A percentile compares a stretch with the other conserved stretches of the same genome.
These are phyloP conservation scores for Glyptemys insculpta DNA, from an alignment of 2,797 vertebrate genomes.

Conservation along the genomic window DNA sequence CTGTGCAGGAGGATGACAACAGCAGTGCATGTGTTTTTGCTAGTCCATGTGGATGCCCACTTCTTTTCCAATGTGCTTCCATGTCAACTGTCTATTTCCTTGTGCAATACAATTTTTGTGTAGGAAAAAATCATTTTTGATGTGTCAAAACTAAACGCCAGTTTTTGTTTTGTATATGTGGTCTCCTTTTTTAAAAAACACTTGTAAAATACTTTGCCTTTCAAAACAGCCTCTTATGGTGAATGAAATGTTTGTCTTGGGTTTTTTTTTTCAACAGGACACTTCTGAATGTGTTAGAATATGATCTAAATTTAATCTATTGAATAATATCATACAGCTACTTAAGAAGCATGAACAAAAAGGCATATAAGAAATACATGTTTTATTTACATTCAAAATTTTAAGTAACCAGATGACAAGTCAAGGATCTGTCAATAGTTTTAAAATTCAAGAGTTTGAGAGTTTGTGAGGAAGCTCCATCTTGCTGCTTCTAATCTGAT, in stretches of 20 bases:
- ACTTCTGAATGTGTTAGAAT: neutral
- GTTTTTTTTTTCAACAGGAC: neutral
- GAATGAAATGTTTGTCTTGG: neutral
- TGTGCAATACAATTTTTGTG: neutral
- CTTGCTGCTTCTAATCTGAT: neutral
- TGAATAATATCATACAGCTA: neutral
- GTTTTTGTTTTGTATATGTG: neutral
- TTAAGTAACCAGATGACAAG: neutral
- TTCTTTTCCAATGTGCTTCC: neutral
- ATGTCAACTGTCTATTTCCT: neutral
- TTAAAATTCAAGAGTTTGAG: neutral
- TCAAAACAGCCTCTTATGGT: fast-evolving
- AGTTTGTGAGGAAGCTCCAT: neutral
- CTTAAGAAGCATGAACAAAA: neutral
- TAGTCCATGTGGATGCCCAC: neutral
- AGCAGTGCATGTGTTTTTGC: too few species aligned
- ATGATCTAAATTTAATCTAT: neutral
- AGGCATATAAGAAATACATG: neutral
- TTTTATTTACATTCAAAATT: neutral
- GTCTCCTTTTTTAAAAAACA: neutral
- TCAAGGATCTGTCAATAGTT: fast-evolving
- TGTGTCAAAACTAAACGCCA: fast-evolving
- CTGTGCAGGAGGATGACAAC: too few species aligned
- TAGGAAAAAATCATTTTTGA: neutral
- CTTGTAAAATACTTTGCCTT: neutral